Percentiles rank a stretch among this genome's conserved stretches.
These are phyloP conservation scores for Chirona hameri DNA, from an alignment of 2,888 invertebrate genomes.

Conservation along the genomic window DNA sequence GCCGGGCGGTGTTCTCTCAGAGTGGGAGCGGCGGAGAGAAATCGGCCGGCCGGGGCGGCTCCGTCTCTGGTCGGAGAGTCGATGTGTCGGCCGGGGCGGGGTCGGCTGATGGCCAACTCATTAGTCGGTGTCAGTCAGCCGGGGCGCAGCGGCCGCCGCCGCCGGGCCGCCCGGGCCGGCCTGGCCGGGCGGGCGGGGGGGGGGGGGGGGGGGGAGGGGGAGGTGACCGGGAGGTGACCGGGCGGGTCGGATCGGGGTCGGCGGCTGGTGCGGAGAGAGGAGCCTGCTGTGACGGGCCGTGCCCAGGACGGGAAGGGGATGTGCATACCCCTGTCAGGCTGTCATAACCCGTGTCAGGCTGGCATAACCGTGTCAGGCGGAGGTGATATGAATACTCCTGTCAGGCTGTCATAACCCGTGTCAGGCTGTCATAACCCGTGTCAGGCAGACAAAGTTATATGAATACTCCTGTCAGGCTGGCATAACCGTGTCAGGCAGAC, in stretches of 20 bases:
- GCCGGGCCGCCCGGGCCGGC: not conserved
- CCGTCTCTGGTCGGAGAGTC: not conserved
- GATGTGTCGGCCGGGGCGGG: not conserved
- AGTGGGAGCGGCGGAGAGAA: not conserved
- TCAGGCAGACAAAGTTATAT: too few species aligned
- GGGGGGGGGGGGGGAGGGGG: not conserved
- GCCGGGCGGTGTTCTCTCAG: not conserved
- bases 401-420: too few species aligned
- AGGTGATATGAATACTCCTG: too few species aligned
- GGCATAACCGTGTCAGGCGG: too few species aligned
- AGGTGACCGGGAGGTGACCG: not conserved
- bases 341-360: too few species aligned
- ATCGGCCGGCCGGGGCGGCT: not conserved
- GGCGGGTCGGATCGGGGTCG: not conserved
- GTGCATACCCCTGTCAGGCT: too few species aligned
- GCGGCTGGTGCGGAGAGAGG: not conserved
- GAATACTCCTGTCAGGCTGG: too few species aligned
- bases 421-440: too few species aligned
- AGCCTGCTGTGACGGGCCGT: not conserved
- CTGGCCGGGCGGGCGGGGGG: too few species aligned
- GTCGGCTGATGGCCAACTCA: not conserved
- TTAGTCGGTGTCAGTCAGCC: not conserved
- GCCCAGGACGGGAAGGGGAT: too few species aligned
- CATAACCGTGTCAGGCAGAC: too few species aligned
- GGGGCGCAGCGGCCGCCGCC: not conserved